Evolutionary conservation across 2,113 vertebrate genomes (phyloP), one percentile per base, ranked within the genome.

Genomic region (Percina caprodes): DNA sequence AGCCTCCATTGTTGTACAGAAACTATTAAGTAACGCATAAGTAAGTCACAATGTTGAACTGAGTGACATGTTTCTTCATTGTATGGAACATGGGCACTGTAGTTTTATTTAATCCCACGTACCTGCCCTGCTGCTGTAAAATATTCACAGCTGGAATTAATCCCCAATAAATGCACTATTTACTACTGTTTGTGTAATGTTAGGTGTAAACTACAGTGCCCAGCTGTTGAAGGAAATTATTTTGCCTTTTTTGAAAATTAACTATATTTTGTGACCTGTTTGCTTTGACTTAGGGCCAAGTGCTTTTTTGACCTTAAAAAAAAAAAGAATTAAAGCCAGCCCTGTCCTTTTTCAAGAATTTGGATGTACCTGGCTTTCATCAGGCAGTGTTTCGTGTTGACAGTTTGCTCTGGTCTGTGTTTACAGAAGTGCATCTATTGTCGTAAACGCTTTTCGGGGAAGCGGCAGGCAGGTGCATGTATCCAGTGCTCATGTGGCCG

Each of bases 381-480:
- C 21, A 19, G 63, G 54, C 52, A 48, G 46, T 24, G n/a, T 62
- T 19, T 55, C n/a, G 21, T 56, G 39, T n/a, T 86, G 82, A 83
- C 56, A 2, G 42, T 77, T 54, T 85, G 24, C 65, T 77, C 74
- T 71, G 73, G 7, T 83, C 51, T 80, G 82, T 87, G 73, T 89
- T 80, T 76, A 72, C 92, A 99, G 98, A 99, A 97, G 92, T 99
- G 98, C 91, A 95, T 96, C 84, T 98, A 98, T 92, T 99, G 97
- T 86, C 96, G 96, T 77, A 94, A 97, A 51, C 96, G 96, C 74
- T 91, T 89, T 23, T 42, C 74, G 56, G 94, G 96, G 84, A 97
- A 96, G 92, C 96, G 95, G 74, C 91, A 94, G 78, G 95, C 94
- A 45, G 98, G 98, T 48, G 96, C 97, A 54, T 99, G 98, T 75